Evolutionary conservation across 2,888 invertebrate genomes (phyloP), one percentile per base, ranked within the genome.

Genomic region (Ennomos quercinarius): DNA sequence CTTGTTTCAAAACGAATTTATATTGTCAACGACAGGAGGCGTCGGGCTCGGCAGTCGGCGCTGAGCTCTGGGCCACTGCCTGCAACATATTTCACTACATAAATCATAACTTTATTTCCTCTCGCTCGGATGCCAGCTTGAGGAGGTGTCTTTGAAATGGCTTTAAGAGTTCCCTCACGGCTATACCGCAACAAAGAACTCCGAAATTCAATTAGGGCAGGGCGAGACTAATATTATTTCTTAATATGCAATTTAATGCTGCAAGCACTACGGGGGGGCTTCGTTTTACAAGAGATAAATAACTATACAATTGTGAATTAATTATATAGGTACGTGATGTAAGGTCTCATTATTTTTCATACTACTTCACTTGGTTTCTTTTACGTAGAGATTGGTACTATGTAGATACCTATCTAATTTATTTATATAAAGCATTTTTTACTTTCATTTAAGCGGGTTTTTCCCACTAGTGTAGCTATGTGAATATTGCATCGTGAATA

Each of bases 21-120:
- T 81, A 78, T 77, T 81, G 81, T 80, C 80, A 84, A 72, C 77
- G 81, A 76, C 85, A 84, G 77, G 75, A 77, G 78, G 80, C 78
- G 77, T 77, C 74, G 73, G 67, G 71, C 47, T 64, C 67, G 62
- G 64, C 53, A 64, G 62, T 61, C 65, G 71, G 71, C 67, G 81
- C 78, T 82, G 76, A 78, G 79, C 78, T 76, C 72, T 78, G 77
- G 74, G 72, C 78, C 76, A 78, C 72, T 74, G 71, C 71, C 74
- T 76, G 80, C 80, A 85, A 87, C 87, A 90, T 89, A 91, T 89
- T 90, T 89, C 86, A 84, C 84, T 87, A 86, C 86, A 90, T 91
- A 91, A 90, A 91, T 91, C 90, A 91, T 88, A 91, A 90, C 86
- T 91, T 91, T 90, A 91, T 91, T 91, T 90, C 91, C 91, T 90